phyloP scores from a whole-genome alignment of 2,113 vertebrate species.

The Ophthalmolycus amberensis region DNA sequence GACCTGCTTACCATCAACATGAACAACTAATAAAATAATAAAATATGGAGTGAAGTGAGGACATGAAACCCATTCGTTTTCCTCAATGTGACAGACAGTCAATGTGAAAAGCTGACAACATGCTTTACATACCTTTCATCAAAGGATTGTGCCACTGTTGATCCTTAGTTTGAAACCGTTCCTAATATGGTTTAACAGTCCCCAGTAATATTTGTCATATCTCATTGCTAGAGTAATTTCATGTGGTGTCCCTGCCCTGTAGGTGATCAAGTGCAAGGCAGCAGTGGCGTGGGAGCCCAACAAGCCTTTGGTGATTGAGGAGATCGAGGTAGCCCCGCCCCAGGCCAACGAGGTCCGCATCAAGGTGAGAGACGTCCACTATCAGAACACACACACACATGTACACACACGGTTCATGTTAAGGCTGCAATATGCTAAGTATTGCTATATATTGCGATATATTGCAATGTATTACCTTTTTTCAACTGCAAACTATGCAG shows the following conservation, averaged over 20 bases:
- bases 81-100: background rate
- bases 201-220: background rate
- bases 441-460: too few species aligned
- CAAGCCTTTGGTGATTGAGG: slow-evolving; percentile 87
- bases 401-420: background rate
- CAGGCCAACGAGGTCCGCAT: slow-evolving; percentile 87
- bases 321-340: slow-evolving; percentile 89
- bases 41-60: background rate
- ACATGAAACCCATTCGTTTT: background rate
- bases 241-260: background rate
- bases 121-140: background rate
- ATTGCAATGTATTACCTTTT: too few species aligned
- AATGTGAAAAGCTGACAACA: background rate
- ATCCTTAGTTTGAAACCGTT: background rate
- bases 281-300: slow-evolving; percentile 88
- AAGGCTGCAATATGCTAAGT: background rate
- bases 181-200: background rate
- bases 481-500: background rate
- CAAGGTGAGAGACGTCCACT: slow-evolving; percentile 78
- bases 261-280: slow-evolving; percentile 92
- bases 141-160: background rate
- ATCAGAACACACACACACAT: background rate
- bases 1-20: too few species aligned
- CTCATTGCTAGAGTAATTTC: background rate
- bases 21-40: background rate